Base-by-base conservation (phyloP, 2,888 invertebrate species). In the Lycaena phlaeas region DNA sequence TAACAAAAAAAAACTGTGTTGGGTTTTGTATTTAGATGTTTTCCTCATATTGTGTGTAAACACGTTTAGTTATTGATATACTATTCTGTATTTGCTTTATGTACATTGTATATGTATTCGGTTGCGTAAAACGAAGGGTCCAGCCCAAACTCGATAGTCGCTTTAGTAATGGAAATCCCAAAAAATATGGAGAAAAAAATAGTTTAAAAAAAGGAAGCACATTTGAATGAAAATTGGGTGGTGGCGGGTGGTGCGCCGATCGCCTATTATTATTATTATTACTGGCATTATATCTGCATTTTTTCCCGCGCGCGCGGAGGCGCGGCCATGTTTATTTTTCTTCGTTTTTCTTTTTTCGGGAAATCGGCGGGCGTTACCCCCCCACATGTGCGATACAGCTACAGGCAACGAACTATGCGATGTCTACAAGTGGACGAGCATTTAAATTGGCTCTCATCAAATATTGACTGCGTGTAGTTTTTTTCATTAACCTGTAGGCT, bases 391-490 rank as follows among this genome's bases (percentile, higher is more conserved):
- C 52, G 52, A 48, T 58, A 61, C 53, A 56, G 58, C 53, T 57
- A 61, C 54, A 55, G 58, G 50, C 55, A n/a, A n/a, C 66, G 73
- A 79, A 82, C 82, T 81, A 79, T 78, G 66, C 79, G 76, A 77
- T 81, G 81, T 82, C 82, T 84, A 82, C 82, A 84, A 82, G 82
- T 79, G 82, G 75, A 72, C 73, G 77, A 77, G 75, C 81, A 78
- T 79, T 79, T 78, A 81, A 82, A 84, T 82, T 82, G 82, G 78
- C 77, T 73, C 81, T 81, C 81, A 82, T 84, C 82, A 84, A 79
- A 81, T 81, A 84, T 82, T 82, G 81, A 77, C 75, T 75, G 73
- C 72, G 64, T 79, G 78, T 81, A 78, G 77, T 79, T 79, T 53
- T 81, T 81, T 82, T 77, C 76, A 81, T 77, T 79, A 79, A 65